phyloP scores from a whole-genome alignment of 2,113 vertebrate genomes.

The Tautogolabrus adspersus region DNA sequence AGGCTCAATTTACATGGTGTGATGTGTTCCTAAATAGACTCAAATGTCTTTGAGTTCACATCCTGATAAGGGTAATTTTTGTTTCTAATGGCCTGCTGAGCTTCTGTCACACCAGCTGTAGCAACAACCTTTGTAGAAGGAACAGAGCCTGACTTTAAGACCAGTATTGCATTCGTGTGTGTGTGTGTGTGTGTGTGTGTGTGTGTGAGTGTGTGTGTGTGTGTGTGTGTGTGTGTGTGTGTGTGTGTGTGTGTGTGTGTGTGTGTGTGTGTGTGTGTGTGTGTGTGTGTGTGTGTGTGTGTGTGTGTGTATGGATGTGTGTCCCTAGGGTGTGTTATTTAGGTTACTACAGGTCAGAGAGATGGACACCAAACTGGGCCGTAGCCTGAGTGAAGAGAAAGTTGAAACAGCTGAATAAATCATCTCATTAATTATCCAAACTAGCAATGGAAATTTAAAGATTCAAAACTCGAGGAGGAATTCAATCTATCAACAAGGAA shows the following conservation, averaged over 20 bases:
- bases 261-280: conserved; percentile 16
- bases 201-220: conserved; percentile 9
- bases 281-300: conserved; percentile 16
- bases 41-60: conserved; percentile 37
- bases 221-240: conserved; percentile 20
- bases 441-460: conserved; percentile 1
- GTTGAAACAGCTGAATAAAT: conserved; percentile 26
- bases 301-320: conserved; percentile 20
- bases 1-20: neutral
- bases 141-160: conserved; percentile 10
- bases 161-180: conserved; percentile 4
- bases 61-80: conserved; percentile 36
- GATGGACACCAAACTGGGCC: conserved; percentile 4
- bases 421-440: conserved; percentile 21
- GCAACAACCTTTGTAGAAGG: conserved; percentile 56
- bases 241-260: conserved; percentile 12
- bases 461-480: too few relatives aligned
- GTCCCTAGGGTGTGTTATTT: conserved; percentile 7
- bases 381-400: neutral
- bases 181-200: conserved; percentile 27
- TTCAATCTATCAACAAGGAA: too few relatives aligned
- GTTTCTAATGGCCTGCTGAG: conserved; percentile 43
- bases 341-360: conserved; percentile 51
- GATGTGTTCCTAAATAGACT: conserved; percentile 28
- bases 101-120: conserved; percentile 65